Percentiles rank a stretch among this genome's conserved stretches.
These are phyloP conservation scores for Arion vulgaris DNA, from an alignment of 1,140 invertebrate species.

Conservation along the genomic window DNA sequence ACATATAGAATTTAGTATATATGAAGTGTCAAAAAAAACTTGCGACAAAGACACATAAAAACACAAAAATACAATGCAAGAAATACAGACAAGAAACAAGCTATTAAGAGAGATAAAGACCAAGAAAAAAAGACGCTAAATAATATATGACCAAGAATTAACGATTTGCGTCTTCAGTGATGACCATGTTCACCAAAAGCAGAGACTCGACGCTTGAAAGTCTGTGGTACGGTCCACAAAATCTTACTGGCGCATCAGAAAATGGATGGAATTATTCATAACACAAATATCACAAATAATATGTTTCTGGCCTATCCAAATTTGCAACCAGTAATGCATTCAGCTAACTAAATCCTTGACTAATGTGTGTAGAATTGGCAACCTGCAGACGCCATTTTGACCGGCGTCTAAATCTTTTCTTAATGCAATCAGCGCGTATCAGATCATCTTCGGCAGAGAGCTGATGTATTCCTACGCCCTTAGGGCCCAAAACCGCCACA, in stretches of 20 bases:
- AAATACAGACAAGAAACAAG: neutral
- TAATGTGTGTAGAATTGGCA: conserved; percentile 36
- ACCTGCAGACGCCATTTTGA: conserved; percentile 29
- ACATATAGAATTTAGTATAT: too few species aligned
- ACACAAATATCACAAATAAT: conserved; percentile 6
- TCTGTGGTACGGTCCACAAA: neutral
- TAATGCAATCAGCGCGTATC: conserved; percentile 27
- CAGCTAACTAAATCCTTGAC: conserved; percentile 27
- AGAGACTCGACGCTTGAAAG: neutral
- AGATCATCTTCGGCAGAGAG: conserved; percentile 8
- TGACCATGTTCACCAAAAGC: neutral
- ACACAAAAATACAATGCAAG: neutral
- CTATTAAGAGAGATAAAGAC: neutral
- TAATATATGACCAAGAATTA: neutral
- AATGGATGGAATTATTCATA: conserved; percentile 26
- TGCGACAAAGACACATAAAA: too few species aligned
- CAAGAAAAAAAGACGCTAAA: neutral
- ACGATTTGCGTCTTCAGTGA: neutral
- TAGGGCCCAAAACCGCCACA: conserved; percentile 7
- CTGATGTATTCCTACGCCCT: conserved; percentile 23
- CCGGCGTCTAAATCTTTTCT: conserved; percentile 12
- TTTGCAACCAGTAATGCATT: neutral
- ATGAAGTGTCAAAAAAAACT: too few species aligned
- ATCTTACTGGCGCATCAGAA: neutral
- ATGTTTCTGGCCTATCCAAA: neutral